A percentile compares a stretch with the other conserved stretches of the same genome.
phyloP scores from a whole-genome alignment of 2,888 invertebrate species.

The Rhamnusium bicolor region DNA sequence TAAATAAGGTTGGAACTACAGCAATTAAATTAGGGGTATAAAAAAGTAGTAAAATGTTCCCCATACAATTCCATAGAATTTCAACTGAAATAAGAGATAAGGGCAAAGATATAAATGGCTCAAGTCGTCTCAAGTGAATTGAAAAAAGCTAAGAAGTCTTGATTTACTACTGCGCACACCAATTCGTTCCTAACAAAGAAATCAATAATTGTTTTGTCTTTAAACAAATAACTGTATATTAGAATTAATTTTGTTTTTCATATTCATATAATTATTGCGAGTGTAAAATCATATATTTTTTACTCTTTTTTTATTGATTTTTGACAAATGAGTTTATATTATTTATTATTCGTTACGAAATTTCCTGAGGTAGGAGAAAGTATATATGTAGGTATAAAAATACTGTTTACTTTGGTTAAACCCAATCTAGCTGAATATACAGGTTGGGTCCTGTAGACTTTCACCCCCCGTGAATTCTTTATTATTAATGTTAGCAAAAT shows the following conservation, averaged over 20 bases:
- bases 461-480: no score
- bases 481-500: no score
- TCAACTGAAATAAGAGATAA: slow-evolving; percentile 11
- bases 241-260: neutral
- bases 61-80: neutral
- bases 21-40: slow-evolving; percentile 5
- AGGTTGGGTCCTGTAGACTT: no score
- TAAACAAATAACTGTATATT: neutral
- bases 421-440: no score
- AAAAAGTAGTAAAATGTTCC: neutral
- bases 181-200: neutral
- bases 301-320: no score
- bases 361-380: no score
- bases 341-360: no score
- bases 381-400: no score
- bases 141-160: slow-evolving; percentile 8
- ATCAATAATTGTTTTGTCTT: slow-evolving; percentile 8
- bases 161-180: slow-evolving; percentile 11
- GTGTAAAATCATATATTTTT: no score
- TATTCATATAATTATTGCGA: no score
- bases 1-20: neutral
- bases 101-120: slow-evolving; percentile 12
- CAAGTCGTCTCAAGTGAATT: slow-evolving; percentile 10
- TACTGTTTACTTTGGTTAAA: no score
- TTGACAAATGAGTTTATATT: no score